Evolutionary conservation across 2,888 invertebrate species (phyloP), one percentile per base, ranked within the genome.

Genomic region (Cataglyphis livida): DNA sequence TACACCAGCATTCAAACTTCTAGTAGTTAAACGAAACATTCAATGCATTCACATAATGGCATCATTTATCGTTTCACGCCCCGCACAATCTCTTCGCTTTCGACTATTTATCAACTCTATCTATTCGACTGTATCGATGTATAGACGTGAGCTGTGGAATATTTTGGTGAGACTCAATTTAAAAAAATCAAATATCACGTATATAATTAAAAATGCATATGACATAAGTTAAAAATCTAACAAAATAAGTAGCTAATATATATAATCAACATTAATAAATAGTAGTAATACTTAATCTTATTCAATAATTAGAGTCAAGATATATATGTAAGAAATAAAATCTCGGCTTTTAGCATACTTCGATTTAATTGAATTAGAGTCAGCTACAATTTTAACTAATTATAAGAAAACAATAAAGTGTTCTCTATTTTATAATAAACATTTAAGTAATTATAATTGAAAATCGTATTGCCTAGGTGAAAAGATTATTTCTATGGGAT

Each of bases 61-160:
- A 57, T 32, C 70, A 57, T 78, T 78, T 68, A 78, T 78, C 76
- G 54, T 66, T 25, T 76, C 41, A 76, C 41, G 65, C 38, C 15
- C 10, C n/a, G 10, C n/a, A 38, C n/a, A 28, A 54, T 54, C 54
- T 66, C 28, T 76, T 76, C 21, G 38, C 15, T 41, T 76, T 76
- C 38, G 28, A 65, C n/a, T 28, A 76, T 76, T 65, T 76, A 76
- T 41, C 66, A 76, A 54, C 66, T 57, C n/a, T n/a, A 57, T n/a
- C 32, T 35, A 9, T 28, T 51, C 51, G 48, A 25, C n/a, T n/a
- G 10, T n/a, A 9, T 76, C 54, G 15, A 57, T 28, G 54, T 21
- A 15, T 25, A 35, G 15, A 32, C 44, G n/a, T 62, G 7, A 9
- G n/a, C 21, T 25, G 10, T 28, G 10, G 10, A 6, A 66, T 51